Conservation (phyloP, 2,888 invertebrate genomes). For the Lacanobia oleracea region DNA sequence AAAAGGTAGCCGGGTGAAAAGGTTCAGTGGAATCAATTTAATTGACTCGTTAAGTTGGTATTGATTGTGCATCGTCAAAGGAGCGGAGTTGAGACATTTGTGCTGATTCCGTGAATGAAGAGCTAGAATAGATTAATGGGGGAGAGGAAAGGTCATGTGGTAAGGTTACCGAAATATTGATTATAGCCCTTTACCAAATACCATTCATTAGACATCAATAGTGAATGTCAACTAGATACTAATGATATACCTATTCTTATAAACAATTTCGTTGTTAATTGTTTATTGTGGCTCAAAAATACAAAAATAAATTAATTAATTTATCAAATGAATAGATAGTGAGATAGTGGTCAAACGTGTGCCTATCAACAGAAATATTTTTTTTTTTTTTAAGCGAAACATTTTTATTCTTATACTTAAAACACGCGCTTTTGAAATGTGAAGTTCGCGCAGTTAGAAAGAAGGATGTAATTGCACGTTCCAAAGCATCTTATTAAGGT, state of each 20-base stretch:
- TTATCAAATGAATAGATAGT: too few relatives aligned
- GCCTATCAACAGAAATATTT: too few relatives aligned
- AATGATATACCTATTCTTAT: neutral
- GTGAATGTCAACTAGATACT: conserved; percentile 2
- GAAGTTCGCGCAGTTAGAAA: too few relatives aligned
- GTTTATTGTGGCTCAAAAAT: too few relatives aligned
- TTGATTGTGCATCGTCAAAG: conserved; percentile 39
- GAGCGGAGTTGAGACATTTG: conserved; percentile 10
- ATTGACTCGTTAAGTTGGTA: conserved; percentile 58
- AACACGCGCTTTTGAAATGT: too few relatives aligned
- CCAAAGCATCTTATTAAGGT: neutral
- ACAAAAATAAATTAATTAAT: too few relatives aligned
- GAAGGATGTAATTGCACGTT: neutral
- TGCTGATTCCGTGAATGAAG: conserved; percentile 24
- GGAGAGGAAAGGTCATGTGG: neutral
- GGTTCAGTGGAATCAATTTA: conserved; percentile 55
- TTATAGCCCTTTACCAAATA: neutral
- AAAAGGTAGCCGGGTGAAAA: conserved; percentile 61
- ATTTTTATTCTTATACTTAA: too few relatives aligned
- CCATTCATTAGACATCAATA: neutral
- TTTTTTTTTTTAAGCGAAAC: too few relatives aligned
- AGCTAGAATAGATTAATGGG: conserved; percentile 3
- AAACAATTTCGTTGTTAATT: neutral
- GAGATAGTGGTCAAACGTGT: too few relatives aligned
- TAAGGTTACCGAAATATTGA: neutral